Base-by-base conservation (phyloP, 30 jellyfish, hydroid and myxozoan genomes). In the Sanderia malayensis region DNA sequence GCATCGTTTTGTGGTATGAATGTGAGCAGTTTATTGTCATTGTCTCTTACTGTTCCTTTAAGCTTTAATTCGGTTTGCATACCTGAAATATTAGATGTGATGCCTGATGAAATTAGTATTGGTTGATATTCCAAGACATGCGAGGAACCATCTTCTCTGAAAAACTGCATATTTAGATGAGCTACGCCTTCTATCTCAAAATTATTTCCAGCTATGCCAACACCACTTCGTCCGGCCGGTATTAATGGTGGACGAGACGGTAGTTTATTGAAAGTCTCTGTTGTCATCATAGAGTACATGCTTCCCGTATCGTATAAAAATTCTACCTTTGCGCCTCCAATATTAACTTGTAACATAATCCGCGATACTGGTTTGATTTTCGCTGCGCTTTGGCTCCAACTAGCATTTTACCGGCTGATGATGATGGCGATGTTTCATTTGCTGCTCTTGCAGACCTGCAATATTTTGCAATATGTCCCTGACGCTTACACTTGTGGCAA, bases 41-140 rank as follows among this genome's bases (percentile, higher is more conserved):
- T 45, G 26, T 46, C 59, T 37, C 82, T 19, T 29, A 44, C 47
- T 2, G 75, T 46, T 20, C 76, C 82, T 41, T 44, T 46, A 44
- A 70, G 26, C 22, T 46, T 79, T 4, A n/a, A 47, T 70, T 70
- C 82, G 13, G 82, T 70, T 46, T 70, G 76, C 19, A 70, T 46
- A 2, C 82, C 82, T 11, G 49, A 53, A 21, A 71, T 53, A 30
- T 53, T 19, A 15, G 84, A 19, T 21, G 58, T 37, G 26, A 71
- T 53, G 21, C 25, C 26, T 19, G 84, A 22, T 10, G 22, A 13
- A 8, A 71, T 46, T 25, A 71, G 24, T 4, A 71, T 26, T 25
- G 84, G 84, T 17, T 71, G 76, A 21, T 46, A 71, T 49, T 71
- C 58, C 55, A 71, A 25, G 6, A 52, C 25, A 47, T n/a, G 26